phyloP scores from a whole-genome alignment of 1,140 invertebrate species.

The Drosophila sechellia region DNA sequence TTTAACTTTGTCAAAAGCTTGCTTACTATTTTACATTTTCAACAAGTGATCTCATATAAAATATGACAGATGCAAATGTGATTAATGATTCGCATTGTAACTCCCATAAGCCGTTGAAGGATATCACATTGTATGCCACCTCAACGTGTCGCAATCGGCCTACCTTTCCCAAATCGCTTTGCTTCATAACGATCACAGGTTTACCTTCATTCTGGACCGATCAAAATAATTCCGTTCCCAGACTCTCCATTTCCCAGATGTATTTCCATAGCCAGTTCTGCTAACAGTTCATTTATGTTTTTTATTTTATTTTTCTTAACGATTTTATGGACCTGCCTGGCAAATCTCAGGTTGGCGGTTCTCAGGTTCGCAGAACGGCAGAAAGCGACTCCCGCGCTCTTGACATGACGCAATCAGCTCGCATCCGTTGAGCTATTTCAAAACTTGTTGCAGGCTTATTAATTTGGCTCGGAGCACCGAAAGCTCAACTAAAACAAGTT shows the following conservation, averaged over 20 bases:
- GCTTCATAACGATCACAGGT: constrained; percentile 26
- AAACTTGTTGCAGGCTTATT: constrained; percentile 70
- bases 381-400: constrained; percentile 31
- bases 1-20: not conserved
- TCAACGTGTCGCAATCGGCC: constrained; percentile 22
- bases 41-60: constrained; percentile 4
- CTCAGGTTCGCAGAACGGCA: constrained; percentile 25
- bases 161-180: constrained; percentile 33
- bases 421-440: constrained; percentile 63
- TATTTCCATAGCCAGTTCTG: constrained; percentile 49
- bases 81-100: constrained; percentile 16
- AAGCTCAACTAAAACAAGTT: constrained; percentile 64
- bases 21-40: not conserved
- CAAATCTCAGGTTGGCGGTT: constrained; percentile 25
- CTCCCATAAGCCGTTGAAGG: constrained; percentile 20
- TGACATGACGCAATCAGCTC: constrained; percentile 60
- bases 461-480: constrained; percentile 56
- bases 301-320: constrained; percentile 2
- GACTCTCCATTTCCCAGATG: constrained; percentile 44
- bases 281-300: constrained; percentile 25
- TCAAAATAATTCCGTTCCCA: constrained; percentile 27
- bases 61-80: constrained; percentile 15
- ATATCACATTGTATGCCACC: constrained; percentile 15
- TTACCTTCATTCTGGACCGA: constrained; percentile 36
- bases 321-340: constrained; percentile 29